Percentiles rank a stretch among this genome's conserved stretches.
phyloP scores from a whole-genome alignment of 2,113 vertebrate genomes.

The Alligator sinensis region DNA sequence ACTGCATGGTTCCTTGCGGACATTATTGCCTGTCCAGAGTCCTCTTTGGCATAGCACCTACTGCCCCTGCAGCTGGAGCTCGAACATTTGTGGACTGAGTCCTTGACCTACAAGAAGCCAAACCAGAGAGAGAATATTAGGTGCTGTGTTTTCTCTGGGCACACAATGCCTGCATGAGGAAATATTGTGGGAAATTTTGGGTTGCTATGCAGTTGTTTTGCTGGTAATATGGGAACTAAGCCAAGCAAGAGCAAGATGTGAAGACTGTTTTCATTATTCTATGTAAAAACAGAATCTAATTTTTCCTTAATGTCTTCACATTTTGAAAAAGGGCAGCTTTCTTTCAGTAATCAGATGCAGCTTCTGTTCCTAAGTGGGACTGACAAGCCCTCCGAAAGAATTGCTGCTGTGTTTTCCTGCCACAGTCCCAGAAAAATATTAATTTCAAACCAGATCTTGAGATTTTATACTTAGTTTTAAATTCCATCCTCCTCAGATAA shows the following conservation, averaged over 20 bases:
- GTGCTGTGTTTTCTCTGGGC: constrained; percentile 27
- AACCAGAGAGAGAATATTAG: constrained; percentile 18
- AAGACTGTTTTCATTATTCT: constrained; percentile 41
- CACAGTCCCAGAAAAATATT: not conserved
- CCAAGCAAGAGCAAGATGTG: constrained; percentile 28
- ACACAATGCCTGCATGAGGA: constrained; percentile 26
- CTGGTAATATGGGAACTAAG: constrained; percentile 56
- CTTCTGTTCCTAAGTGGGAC: not conserved
- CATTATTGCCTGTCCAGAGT: not conserved
- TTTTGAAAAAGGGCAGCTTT: not conserved
- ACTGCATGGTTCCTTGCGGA: not conserved
- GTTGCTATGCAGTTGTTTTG: constrained; percentile 78
- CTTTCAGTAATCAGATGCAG: not conserved
- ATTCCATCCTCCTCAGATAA: not conserved
- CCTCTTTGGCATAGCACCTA: not conserved
- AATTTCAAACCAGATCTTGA: not conserved
- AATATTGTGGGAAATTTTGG: constrained; percentile 74
- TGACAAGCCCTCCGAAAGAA: not conserved
- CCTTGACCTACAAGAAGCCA: not conserved
- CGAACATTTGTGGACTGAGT: not conserved
- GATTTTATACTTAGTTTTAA: not conserved
- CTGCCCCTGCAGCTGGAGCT: not conserved
- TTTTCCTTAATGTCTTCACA: not conserved
- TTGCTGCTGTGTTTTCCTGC: not conserved
- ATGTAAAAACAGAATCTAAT: not conserved